Percentiles rank a stretch among this genome's conserved stretches.
Conservation (phyloP, 1,140 invertebrate species). For the Drosophila albomicans region DNA sequence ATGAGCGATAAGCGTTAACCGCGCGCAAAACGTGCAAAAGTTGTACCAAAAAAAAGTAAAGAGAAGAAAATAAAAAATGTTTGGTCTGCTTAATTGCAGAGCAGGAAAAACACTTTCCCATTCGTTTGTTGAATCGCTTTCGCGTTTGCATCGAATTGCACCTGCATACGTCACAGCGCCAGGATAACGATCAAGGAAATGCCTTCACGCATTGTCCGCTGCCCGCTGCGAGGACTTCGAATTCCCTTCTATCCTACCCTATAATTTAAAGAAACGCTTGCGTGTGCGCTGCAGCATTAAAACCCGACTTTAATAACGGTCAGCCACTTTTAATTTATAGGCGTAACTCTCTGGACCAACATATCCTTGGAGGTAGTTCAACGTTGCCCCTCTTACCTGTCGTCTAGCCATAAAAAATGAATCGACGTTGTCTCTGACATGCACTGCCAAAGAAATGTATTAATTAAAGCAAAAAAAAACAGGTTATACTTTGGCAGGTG, state of each 20-base stretch:
- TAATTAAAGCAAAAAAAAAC: conserved; percentile 66
- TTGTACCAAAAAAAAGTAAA: conserved; percentile 16
- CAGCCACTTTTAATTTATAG: conserved; percentile 65
- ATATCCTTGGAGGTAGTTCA: conserved; percentile 60
- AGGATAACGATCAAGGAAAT: conserved; percentile 65
- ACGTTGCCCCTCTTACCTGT: conserved; percentile 48
- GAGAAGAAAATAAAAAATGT: neutral
- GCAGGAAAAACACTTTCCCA: conserved; percentile 73
- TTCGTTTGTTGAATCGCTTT: conserved; percentile 37
- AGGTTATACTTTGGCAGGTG: conserved; percentile 40
- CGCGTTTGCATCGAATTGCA: conserved; percentile 50
- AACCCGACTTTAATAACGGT: conserved; percentile 79
- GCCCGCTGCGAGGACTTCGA: conserved; percentile 24
- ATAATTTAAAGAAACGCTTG: conserved; percentile 70
- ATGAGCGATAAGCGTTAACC: conserved; percentile 32
- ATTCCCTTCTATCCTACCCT: conserved; percentile 42
- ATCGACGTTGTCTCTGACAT: conserved; percentile 41
- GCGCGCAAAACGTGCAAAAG: conserved; percentile 43
- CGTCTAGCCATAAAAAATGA: conserved; percentile 50
- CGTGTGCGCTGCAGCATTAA: conserved; percentile 61
- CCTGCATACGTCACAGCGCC: conserved; percentile 66
- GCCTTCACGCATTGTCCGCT: conserved; percentile 70
- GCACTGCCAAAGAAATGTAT: conserved; percentile 60
- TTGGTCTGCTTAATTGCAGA: conserved; percentile 36
- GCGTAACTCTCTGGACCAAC: conserved; percentile 47